Percentiles rank a stretch among this genome's conserved stretches.
These are phyloP conservation scores for Prunella strophiata DNA, from an alignment of 2,797 vertebrate species.

Conservation along the genomic window DNA sequence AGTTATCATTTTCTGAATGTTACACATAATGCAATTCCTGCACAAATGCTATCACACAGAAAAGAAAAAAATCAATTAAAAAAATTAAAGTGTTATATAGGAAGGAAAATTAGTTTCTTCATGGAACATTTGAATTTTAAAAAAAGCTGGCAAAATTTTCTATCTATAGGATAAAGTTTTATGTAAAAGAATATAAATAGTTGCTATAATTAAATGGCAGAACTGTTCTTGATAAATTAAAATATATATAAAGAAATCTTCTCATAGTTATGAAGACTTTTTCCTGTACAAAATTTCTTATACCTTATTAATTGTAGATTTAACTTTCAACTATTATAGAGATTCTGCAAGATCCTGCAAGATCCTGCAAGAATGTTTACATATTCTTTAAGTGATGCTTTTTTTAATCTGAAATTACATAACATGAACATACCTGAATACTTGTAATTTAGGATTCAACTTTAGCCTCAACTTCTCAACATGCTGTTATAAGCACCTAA, in stretches of 20 bases:
- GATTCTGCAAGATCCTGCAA: neutral
- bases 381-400: neutral
- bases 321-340: neutral
- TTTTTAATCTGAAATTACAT: neutral
- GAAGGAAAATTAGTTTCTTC: neutral
- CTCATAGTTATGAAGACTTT: neutral
- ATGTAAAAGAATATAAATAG: neutral
- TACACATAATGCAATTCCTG: neutral
- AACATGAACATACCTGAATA: neutral
- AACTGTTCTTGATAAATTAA: neutral
- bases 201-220: neutral
- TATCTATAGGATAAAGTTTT: neutral
- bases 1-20: neutral
- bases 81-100: neutral
- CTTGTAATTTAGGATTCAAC: neutral
- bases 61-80: neutral
- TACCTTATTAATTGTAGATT: neutral
- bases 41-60: neutral
- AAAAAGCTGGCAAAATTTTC: neutral
- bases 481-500: fast-evolving
- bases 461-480: neutral
- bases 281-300: neutral
- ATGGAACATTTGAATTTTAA: neutral
- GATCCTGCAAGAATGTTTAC: neutral
- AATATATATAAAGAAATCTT: neutral